Evolutionary conservation across 2,797 vertebrate species (phyloP), one percentile per base, ranked within the genome.

Genomic region (Nannoperca obscura): DNA sequence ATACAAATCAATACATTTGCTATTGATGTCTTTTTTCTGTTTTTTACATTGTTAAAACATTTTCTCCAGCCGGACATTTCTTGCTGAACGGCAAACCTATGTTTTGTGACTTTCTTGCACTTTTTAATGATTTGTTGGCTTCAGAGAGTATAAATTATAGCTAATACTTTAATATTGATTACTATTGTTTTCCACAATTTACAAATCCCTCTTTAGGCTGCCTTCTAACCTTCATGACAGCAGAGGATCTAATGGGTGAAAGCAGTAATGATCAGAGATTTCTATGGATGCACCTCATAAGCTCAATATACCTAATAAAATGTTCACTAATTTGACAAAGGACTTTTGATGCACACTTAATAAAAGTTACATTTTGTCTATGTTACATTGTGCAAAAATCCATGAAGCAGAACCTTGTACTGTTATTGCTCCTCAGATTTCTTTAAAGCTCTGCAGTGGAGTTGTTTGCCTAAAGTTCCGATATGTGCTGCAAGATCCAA

Each of bases 401-500:
- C 36, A 72, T 1, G 24, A 8, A 36, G 8, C 44, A 50, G 60
- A 73, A 81, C 61, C 44, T 71, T 82, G 14, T 58, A 17, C 32
- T 67, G 55, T 63, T 78, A 64, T 81, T 77, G 59, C 62, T 72
- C 55, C 62, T 72, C 55, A 36, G 55, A 58, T 36, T 52, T 17
- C 80, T 71, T 46, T 46, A 46, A 19, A 19, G 44, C 17, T 17
- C 44, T 46, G 17, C 76, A 73, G 71, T 47, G 57, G 69, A 74
- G 78, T 42, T 84, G 84, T 90, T 88, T 88, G 84, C 87, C 80
- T 76, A 78, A 75, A 85, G 73, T 84, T 89, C 71, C 36, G 59
- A 76, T 84, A 65, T 57, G 58, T 74, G 80, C 80, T 77, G 81
- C 66, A 54, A 76, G 74, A 87, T 87, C 80, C 69, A 71, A 90